A percentile compares a stretch with the other conserved stretches of the same genome.
Evolutionary conservation across 2,797 vertebrate species (phyloP).

Genomic region (Phataginus tricuspis): DNA sequence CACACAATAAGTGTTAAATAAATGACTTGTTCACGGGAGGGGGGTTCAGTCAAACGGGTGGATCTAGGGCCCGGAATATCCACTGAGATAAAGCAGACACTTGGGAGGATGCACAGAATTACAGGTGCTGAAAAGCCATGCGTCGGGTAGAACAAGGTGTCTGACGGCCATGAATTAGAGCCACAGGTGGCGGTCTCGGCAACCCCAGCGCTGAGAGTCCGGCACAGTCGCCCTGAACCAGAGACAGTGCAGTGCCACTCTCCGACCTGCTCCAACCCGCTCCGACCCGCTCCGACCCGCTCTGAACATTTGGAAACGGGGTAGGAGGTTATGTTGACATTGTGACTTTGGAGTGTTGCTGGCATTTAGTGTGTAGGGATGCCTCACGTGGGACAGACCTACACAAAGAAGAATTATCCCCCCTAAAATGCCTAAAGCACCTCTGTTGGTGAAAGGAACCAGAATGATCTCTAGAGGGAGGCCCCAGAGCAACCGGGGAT

Average conservation of each 20-base stretch:
- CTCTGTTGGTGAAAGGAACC: not conserved
- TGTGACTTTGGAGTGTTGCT: not conserved
- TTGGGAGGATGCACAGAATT: not conserved
- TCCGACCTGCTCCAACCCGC: not conserved
- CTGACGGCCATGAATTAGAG: not conserved
- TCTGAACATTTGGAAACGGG: not conserved
- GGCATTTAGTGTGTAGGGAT: not conserved
- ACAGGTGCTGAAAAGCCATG: not conserved
- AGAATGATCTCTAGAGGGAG: not conserved
- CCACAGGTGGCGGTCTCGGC: not conserved
- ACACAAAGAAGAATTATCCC: not conserved
- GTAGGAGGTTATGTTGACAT: not conserved
- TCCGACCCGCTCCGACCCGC: too few relatives aligned
- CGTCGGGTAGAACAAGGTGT: too few relatives aligned
- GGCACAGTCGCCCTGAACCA: not conserved
- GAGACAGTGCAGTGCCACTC: fast-evolving
- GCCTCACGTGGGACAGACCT: not conserved
- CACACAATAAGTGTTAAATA: not conserved
- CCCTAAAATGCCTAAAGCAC: not conserved
- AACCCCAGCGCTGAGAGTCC: not conserved
- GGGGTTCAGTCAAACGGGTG: not conserved
- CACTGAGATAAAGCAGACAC: not conserved
- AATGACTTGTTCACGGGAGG: not conserved
- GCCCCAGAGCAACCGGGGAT: not conserved
- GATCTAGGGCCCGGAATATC: not conserved